These are phyloP conservation scores for Caprella mutica DNA, from an alignment of 2,888 invertebrate genomes.

Conservation along the genomic window DNA sequence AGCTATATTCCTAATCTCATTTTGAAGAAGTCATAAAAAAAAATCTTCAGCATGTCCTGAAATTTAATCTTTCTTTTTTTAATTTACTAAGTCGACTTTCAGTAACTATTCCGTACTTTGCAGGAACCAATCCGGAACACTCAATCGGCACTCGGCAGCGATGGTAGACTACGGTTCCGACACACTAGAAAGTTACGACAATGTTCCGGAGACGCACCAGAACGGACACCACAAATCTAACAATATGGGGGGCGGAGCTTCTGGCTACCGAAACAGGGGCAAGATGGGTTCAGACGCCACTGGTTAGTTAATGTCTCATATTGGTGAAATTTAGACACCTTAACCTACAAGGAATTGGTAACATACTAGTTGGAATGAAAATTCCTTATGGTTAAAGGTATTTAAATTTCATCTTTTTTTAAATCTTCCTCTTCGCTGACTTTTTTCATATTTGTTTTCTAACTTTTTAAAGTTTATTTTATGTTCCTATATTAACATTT, in stretches of 20 bases:
- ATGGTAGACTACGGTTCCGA: constrained; percentile 70
- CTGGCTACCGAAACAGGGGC: constrained; percentile 48
- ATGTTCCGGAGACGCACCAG: constrained; percentile 35
- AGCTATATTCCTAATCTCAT: background rate
- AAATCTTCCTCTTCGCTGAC: background rate
- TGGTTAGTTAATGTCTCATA: constrained; percentile 49
- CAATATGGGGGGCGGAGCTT: constrained; percentile 40
- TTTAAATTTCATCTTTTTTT: background rate
- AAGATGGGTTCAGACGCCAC: constrained; percentile 79
- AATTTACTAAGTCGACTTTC: background rate
- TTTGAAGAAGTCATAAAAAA: background rate
- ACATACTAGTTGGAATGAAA: background rate
- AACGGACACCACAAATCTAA: constrained; percentile 3
- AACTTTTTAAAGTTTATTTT: too few relatives aligned
- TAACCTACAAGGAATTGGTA: too few relatives aligned
- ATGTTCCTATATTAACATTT: too few relatives aligned
- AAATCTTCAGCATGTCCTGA: background rate
- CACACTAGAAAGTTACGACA: constrained; percentile 43
- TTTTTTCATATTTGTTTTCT: background rate
- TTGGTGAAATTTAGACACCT: too few relatives aligned
- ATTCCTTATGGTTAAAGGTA: background rate
- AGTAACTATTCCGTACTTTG: background rate
- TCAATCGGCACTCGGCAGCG: constrained; percentile 42
- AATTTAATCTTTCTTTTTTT: background rate
- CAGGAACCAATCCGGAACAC: constrained; percentile 27